Evolutionary conservation across 2,888 invertebrate genomes (phyloP), one percentile per base, ranked within the genome.

Genomic region (Ferrisia virgata): DNA sequence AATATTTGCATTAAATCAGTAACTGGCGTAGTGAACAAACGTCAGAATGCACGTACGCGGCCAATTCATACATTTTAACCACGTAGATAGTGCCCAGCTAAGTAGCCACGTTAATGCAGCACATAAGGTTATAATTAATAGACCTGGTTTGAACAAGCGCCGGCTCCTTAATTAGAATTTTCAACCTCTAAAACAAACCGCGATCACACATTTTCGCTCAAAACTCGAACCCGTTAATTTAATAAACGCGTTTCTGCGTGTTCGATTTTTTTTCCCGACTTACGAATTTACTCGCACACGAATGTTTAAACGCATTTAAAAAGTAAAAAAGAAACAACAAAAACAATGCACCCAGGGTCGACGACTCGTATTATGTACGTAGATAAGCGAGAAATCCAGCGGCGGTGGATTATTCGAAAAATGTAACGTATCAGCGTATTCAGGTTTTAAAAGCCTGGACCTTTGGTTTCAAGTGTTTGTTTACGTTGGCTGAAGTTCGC

Each of bases 1-100:
- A 64, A 64, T 64, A 64, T 64, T 64, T 64, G 58, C 58, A 64
- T 64, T 64, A 28, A n/a, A n/a, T n/a, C n/a, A n/a, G n/a, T n/a
- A n/a, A n/a, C n/a, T n/a, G n/a, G n/a, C n/a, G 28, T 25, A 64
- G 58, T 64, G 25, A 64, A 9, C 28, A 64, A 64, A 64, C 58
- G 58, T 64, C 28, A 11, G 58, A 64, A 28, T 64, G 28, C 28
- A 22, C 43, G 15, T 43, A 47, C 47, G 13, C 18, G 53, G 53
- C 18, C 53, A 11, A 64, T 64, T 64, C 58, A 25, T 64, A 25
- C 28, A 25, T 25, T n/a, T 64, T 64, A 64, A 64, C 58, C n/a
- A n/a, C n/a, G n/a, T n/a, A n/a, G n/a, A n/a, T 64, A 64, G 58
- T 18, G n/a, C 18, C 15, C n/a, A n/a, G n/a, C 53, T 53, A 18